Base-by-base conservation (phyloP, 35 echinoderm and acorn worm species). In the Holothuria glaberrima region DNA sequence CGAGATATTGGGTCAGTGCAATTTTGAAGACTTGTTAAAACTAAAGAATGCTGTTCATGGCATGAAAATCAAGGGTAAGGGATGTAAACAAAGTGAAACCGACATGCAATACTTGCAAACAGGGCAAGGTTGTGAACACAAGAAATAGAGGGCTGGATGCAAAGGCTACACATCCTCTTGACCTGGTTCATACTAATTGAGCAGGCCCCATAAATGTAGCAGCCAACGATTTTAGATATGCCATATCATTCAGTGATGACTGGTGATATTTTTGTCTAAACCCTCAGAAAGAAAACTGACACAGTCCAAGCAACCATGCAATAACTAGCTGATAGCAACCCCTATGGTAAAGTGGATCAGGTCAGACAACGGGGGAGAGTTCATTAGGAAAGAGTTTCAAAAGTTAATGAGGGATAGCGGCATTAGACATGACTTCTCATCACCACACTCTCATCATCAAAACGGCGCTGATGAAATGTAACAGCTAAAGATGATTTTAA, bases 171-270 rank as follows among this genome's bases (percentile, higher is more conserved):
- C 5, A 22, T 18, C 41, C 34, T 20, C 46, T 83, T 32, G 89
- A 83, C 3, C 45, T 83, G 16, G 35, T 83, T 13, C 65, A 71
- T 36, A 83, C 59, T 12, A 41, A 91, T 70, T 46, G 56, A 27
- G 89, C 75, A 28, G 75, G 62, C 18, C 75, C 75, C 21, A 70
- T 91, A 17, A n/a, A 82, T 26, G 2, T 33, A 1, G 16, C 18
- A 22, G 75, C 77, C 44, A 82, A 83, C 26, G 45, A 56, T 28
- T 91, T 91, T 38, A 91, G 54, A 70, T 91, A 91, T 76, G 89
- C 89, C 2, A 56, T 83, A 19, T 12, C 28, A 22, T 82, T 83
- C 44, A 52, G 35, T 0, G 89, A 91, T 59, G 89, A 82, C 56
- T 91, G 89, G 89, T 29, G 31, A 24, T 58, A 62, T 80, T 34